Evolutionary conservation across 2,113 vertebrate species (phyloP), one percentile per base, ranked within the genome.

Genomic region (Canis aureus): DNA sequence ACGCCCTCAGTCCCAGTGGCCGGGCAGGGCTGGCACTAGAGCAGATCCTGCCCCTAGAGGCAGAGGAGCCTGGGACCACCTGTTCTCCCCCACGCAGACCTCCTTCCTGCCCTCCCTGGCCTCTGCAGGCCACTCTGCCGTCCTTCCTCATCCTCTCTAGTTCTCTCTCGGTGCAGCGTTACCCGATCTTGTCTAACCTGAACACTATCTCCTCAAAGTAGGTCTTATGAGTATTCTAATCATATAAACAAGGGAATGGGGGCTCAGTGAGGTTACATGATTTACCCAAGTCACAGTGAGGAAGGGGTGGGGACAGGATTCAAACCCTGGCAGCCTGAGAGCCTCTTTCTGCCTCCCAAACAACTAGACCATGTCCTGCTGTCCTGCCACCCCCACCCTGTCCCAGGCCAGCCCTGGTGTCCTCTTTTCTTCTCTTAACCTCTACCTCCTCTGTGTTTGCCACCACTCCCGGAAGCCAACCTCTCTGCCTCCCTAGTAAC

Each of bases 81-180:
- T 71, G 35, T 16, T 49, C 8, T 0, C 5, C 0, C 3, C 80
- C 3, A 1, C 32, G 32, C 27, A 10, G 20, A n/a, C 59, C 38
- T 17, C 62, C 38, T 11, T 38, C 53, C 19, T 9, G 55, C n/a
- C 0, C 0, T 2, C 32, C n/a, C 51, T 9, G 1, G 38, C 49
- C n/a, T 57, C 87, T 29, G 74, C 27, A 9, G 11, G 53, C 38
- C 25, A 57, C 23, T 23, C 53, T 49, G 43, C 69, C 73, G 38
- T 69, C 64, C 17, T 78, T n/a, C 51, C 67, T 22, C 2, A 0
- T 10, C 53, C 66, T 57, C 71, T 57, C 57, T 32, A 12, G 15
- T 60, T 9, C 59, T 16, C 38, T 92, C 19, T 27, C 17, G 53
- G 55, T 15, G 20, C 43, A 12, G 43, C 5, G 3, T 73, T 25